phyloP scores from a whole-genome alignment of 2,113 vertebrate genomes.

The Monarcha castaneiventris region DNA sequence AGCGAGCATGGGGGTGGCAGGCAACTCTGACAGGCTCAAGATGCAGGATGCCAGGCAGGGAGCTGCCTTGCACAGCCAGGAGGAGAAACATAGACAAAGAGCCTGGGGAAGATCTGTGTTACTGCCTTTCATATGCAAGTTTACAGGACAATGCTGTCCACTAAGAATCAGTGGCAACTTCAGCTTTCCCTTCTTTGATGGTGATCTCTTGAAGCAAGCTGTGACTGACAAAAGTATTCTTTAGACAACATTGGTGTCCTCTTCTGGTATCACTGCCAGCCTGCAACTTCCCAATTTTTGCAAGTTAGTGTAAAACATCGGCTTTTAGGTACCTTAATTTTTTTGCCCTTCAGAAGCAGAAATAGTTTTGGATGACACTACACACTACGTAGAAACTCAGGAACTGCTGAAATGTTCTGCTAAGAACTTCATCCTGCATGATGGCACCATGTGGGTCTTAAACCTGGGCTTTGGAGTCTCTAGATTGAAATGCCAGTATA shows the following conservation, averaged over 20 bases:
- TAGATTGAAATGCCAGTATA: neutral
- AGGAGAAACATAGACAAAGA: neutral
- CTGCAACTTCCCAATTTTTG: neutral
- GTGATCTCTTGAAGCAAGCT: neutral
- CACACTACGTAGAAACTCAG: neutral
- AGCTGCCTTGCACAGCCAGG: neutral
- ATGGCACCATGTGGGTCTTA: neutral
- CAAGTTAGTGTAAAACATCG: neutral
- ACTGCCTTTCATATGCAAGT: neutral
- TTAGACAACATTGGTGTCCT: neutral
- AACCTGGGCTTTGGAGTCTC: neutral
- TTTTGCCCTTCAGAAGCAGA: neutral
- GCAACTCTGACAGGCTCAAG: accelerated
- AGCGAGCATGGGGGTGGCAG: accelerated
- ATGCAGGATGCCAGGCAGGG: neutral
- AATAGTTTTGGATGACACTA: neutral
- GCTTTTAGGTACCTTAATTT: neutral
- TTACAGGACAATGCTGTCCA: neutral
- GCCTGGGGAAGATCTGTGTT: neutral
- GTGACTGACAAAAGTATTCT: neutral
- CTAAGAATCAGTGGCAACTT: neutral
- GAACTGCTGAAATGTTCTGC: neutral
- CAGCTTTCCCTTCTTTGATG: neutral
- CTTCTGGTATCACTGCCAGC: neutral
- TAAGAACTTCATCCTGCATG: neutral